Evolutionary conservation across 1,140 invertebrate genomes (phyloP).

Genomic region (Trichoplusia ni): DNA sequence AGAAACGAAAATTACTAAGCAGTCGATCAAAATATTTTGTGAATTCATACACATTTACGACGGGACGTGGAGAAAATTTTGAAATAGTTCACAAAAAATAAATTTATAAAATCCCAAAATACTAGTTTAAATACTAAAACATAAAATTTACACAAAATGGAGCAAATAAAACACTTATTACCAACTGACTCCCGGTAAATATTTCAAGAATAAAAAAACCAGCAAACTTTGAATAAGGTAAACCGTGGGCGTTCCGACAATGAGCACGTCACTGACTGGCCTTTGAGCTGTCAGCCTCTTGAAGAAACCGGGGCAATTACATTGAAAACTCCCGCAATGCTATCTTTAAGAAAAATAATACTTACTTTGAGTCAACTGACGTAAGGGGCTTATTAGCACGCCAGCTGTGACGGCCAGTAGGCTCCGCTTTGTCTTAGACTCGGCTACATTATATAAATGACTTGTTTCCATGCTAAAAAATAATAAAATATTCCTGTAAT

Average conservation of each 20-base stretch:
- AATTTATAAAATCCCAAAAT: background rate
- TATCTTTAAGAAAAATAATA: slow-evolving; percentile 77
- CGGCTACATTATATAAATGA: slow-evolving; percentile 28
- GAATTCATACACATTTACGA: background rate
- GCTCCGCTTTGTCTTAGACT: slow-evolving; percentile 51
- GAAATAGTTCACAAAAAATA: background rate
- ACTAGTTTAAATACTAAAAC: background rate
- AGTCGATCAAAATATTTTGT: slow-evolving; percentile 1
- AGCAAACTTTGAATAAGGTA: slow-evolving; percentile 69
- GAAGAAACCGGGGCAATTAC: slow-evolving; percentile 79
- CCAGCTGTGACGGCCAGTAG: slow-evolving; percentile 48
- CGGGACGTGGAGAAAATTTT: background rate
- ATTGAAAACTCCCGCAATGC: slow-evolving; percentile 76
- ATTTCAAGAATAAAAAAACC: slow-evolving; percentile 66
- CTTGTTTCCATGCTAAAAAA: slow-evolving; percentile 28
- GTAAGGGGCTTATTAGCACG: slow-evolving; percentile 75
- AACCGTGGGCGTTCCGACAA: slow-evolving; percentile 76
- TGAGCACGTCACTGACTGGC: slow-evolving; percentile 70
- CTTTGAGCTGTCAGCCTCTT: slow-evolving; percentile 77
- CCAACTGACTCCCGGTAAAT: slow-evolving; percentile 50
- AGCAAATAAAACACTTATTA: slow-evolving; percentile 46
- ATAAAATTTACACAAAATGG: slow-evolving; percentile 9
- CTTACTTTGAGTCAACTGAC: slow-evolving; percentile 65
- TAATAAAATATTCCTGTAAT: slow-evolving; percentile 28
- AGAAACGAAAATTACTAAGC: slow-evolving; percentile 1